Conservation (phyloP, 1,140 invertebrate species). For the Cherax destructor region DNA sequence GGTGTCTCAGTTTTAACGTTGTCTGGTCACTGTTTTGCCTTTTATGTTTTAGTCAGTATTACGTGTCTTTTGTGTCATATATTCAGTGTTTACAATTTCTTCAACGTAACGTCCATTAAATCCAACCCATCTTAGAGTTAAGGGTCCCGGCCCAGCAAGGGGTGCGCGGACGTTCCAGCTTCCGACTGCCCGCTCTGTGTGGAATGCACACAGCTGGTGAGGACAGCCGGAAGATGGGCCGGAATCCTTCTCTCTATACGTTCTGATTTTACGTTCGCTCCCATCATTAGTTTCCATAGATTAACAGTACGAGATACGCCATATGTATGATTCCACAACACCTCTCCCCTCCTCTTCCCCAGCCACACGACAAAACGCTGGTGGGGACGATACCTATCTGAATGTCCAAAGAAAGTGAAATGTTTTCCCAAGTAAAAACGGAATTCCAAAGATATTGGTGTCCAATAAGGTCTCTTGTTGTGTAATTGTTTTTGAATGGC, state of each 20-base stretch:
- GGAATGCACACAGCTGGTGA: background rate
- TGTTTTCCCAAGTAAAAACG: slow-evolving; percentile 1
- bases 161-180: background rate
- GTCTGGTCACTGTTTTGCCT: slow-evolving; percentile 69
- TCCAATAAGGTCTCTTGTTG: slow-evolving; percentile 38
- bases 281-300: slow-evolving; percentile 43
- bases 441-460: slow-evolving; percentile 54
- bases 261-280: slow-evolving; percentile 42
- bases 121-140: slow-evolving; percentile 31
- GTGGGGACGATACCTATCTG: slow-evolving; percentile 36
- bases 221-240: slow-evolving; percentile 14
- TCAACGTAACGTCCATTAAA: slow-evolving; percentile 54
- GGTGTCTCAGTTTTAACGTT: slow-evolving; percentile 60
- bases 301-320: slow-evolving; percentile 29
- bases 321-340: slow-evolving; percentile 3
- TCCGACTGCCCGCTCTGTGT: background rate
- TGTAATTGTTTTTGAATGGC: slow-evolving; percentile 45
- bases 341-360: background rate
- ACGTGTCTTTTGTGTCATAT: slow-evolving; percentile 67
- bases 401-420: slow-evolving; percentile 42
- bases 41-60: slow-evolving; percentile 68
- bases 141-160: background rate
- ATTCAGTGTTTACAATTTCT: slow-evolving; percentile 63
- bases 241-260: background rate
- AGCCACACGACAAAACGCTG: slow-evolving; percentile 28